Evolutionary conservation across 2,113 vertebrate species (phyloP).

Genomic region (Pygathrix nemaeus): DNA sequence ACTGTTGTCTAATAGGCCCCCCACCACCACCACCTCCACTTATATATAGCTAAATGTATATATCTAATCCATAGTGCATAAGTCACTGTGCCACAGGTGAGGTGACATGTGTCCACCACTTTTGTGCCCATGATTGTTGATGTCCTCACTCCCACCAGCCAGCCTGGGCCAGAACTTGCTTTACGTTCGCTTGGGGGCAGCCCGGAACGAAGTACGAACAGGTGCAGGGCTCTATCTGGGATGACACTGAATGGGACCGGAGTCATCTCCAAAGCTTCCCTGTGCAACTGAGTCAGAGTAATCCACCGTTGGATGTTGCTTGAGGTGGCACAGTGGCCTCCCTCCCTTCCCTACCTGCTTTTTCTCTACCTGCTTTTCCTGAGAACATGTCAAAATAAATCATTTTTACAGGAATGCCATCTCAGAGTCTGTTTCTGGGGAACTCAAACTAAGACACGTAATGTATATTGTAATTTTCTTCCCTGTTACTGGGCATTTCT

Average conservation of each 20-base stretch:
- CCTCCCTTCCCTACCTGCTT: neutral
- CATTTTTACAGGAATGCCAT: neutral
- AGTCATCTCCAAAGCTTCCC: neutral
- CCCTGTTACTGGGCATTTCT: neutral
- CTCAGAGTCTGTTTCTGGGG: neutral
- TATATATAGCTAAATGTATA: neutral
- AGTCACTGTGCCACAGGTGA: neutral
- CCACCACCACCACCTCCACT: neutral
- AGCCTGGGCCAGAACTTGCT: neutral
- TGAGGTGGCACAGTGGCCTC: neutral
- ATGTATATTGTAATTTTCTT: neutral
- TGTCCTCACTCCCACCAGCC: neutral
- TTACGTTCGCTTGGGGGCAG: neutral
- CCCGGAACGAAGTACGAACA: neutral
- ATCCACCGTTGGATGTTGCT: rapidly evolving
- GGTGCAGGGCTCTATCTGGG: neutral
- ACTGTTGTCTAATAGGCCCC: neutral
- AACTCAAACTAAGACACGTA: neutral
- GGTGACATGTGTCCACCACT: neutral
- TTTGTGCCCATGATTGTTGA: neutral
- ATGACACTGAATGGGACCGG: neutral
- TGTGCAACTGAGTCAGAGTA: neutral
- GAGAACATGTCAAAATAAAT: neutral
- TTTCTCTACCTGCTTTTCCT: neutral
- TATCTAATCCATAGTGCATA: neutral